Evolutionary conservation across 1,140 invertebrate species (phyloP).

Genomic region (Trichonephila clavipes): DNA sequence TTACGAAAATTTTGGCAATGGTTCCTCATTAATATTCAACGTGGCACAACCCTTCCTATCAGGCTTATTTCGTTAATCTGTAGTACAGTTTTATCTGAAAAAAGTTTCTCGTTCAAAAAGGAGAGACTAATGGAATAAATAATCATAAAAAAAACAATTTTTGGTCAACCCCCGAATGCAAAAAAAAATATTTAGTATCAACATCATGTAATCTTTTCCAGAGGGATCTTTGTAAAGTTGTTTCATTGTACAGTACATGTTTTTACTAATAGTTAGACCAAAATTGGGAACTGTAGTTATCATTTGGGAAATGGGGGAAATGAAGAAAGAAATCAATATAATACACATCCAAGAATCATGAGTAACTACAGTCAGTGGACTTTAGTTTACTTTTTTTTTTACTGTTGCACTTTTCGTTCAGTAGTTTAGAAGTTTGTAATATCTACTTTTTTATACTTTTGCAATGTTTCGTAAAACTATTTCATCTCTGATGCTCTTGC

Average conservation of each 20-base stretch:
- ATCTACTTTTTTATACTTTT: too few species aligned
- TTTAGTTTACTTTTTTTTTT: background rate
- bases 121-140: too few species aligned
- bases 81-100: too few species aligned
- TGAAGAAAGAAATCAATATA: background rate
- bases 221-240: background rate
- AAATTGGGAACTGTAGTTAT: background rate
- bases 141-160: background rate
- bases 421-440: too few species aligned
- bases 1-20: too few species aligned
- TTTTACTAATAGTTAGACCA: background rate
- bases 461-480: too few species aligned
- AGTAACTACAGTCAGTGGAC: background rate
- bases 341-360: background rate
- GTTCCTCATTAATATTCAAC: too few species aligned
- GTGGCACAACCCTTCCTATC: too few species aligned
- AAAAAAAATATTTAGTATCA: background rate
- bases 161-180: background rate
- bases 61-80: too few species aligned
- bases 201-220: background rate
- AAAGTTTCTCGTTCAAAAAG: too few species aligned
- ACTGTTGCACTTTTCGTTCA: background rate
- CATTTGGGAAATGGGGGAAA: background rate
- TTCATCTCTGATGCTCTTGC: too few species aligned
- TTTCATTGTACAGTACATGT: background rate